Evolutionary conservation across 2,888 invertebrate species (phyloP).

Genomic region (Sylvicola fuscatus): DNA sequence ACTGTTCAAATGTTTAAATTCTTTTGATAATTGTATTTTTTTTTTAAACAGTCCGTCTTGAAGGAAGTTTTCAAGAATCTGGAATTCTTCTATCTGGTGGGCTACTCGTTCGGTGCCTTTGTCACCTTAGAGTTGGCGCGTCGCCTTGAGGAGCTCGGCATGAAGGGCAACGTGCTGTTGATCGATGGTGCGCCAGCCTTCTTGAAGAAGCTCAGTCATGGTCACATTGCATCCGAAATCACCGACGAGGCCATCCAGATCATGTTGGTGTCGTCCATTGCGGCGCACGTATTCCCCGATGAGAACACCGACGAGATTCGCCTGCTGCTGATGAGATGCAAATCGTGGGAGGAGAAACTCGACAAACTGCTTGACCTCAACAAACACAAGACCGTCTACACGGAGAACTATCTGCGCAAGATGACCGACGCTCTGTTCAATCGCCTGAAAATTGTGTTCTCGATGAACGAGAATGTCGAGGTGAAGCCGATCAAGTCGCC

Average conservation of each 20-base stretch:
- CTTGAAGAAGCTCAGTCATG: constrained; percentile 28
- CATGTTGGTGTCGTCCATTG: constrained; percentile 15
- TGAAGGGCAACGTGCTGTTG: constrained; percentile 40
- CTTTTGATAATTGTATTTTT: constrained; percentile 1
- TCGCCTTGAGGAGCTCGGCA: constrained; percentile 44
- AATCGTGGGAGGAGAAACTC: constrained; percentile 35
- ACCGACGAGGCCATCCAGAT: constrained; percentile 18
- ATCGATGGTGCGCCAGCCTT: constrained; percentile 68
- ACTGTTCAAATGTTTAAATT: too few species aligned
- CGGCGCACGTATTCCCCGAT: constrained; percentile 18
- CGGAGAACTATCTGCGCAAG: constrained; percentile 22
- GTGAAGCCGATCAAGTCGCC: constrained; percentile 32
- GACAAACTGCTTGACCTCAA: constrained; percentile 26
- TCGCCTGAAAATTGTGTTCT: constrained; percentile 31
- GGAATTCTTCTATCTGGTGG: constrained; percentile 52
- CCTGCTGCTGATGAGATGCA: constrained; percentile 28
- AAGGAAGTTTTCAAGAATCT: constrained; percentile 31
- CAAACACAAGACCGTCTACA: constrained; percentile 22
- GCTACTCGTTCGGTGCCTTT: constrained; percentile 74
- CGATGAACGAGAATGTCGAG: constrained; percentile 20
- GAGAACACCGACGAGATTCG: constrained; percentile 16
- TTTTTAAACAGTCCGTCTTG: constrained; percentile 31
- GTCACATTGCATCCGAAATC: constrained; percentile 14
- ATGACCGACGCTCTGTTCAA: constrained; percentile 28
- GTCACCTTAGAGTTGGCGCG: constrained; percentile 57